Evolutionary conservation across 2,888 invertebrate species (phyloP), one percentile per base, ranked within the genome.

Genomic region (Venustoraphidia nigricollis): DNA sequence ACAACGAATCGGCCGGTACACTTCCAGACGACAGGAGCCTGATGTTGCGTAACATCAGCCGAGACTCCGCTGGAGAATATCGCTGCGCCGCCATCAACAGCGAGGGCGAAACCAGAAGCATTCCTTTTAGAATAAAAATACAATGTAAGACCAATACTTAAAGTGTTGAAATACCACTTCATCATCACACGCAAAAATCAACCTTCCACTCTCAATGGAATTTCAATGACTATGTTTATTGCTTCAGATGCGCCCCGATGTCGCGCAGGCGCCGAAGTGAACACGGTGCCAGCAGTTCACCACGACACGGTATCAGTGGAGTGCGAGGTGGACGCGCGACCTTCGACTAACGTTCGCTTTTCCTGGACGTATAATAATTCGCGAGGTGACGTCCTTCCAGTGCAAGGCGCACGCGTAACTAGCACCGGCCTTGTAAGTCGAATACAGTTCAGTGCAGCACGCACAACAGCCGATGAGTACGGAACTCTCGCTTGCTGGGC

Each of bases 401-500:
- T 87, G 49, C 68, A 71, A 63, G 78, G 77, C 62, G 68, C 77
- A 63, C 67, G 76, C 66, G 64, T 76, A 65, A 63, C 65, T 58
- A 71, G 69, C 55, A 65, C 66, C 53, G 70, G 69, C 41, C 65
- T 70, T 51, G 61, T 67, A 51, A 72, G 73, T 53, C 63, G 66
- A 58, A 69, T 84, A 53, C 71, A 72, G 53, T 79, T 78, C 60
- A 70, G 69, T 8, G 72, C 75, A n/a, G 62, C 58, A n/a, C 55
- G 57, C 4, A 55, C 63, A 43, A 60, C 62, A 8, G 69, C 71
- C 60, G 61, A 70, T 36, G 89, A 90, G 60, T 75, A 88, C 55
- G 89, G 89, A 51, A 87, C 87, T 57, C 68, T 91, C 17, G 84
- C 87, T 6, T 92, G 92, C 62, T 90, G 89, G 89, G 89, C 89